A percentile compares a stretch with the other conserved stretches of the same genome.
phyloP scores from a whole-genome alignment of 2,113 vertebrate species.

The Calonectris borealis region DNA sequence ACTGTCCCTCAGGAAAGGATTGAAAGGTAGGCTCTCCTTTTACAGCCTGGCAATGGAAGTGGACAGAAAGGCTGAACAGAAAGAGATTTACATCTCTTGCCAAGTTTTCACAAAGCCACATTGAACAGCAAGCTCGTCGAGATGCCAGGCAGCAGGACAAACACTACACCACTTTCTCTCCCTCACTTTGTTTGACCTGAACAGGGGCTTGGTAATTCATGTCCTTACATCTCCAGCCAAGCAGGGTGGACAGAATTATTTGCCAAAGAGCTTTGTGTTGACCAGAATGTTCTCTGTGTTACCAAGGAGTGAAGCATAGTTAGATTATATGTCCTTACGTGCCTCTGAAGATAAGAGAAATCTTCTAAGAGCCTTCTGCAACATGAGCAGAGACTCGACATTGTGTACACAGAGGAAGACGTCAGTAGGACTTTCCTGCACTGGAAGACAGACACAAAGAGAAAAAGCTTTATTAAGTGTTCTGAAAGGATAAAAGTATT shows the following conservation, averaged over 20 bases:
- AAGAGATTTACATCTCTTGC: neutral
- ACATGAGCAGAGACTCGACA: fast-evolving
- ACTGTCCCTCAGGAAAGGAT: neutral
- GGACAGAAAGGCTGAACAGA: neutral
- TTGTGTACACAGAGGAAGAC: neutral
- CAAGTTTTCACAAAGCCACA: neutral
- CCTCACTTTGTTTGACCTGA: neutral
- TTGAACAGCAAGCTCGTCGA: fast-evolving
- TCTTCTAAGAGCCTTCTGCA: neutral
- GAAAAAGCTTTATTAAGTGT: neutral
- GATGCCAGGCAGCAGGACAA: neutral
- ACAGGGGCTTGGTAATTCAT: neutral
- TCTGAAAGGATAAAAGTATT: neutral
- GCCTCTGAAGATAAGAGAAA: neutral
- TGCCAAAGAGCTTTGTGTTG: neutral
- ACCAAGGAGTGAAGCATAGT: fast-evolving
- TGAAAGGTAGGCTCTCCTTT: neutral
- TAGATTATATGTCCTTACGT: neutral
- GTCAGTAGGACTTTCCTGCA: neutral
- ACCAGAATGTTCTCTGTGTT: neutral
- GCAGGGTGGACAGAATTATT: neutral
- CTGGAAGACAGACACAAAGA: neutral
- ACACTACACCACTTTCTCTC: neutral
- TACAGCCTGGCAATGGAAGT: neutral
- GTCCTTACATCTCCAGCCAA: neutral